Evolutionary conservation across 2,888 invertebrate species (phyloP).

Genomic region (Sthenelais limicola): DNA sequence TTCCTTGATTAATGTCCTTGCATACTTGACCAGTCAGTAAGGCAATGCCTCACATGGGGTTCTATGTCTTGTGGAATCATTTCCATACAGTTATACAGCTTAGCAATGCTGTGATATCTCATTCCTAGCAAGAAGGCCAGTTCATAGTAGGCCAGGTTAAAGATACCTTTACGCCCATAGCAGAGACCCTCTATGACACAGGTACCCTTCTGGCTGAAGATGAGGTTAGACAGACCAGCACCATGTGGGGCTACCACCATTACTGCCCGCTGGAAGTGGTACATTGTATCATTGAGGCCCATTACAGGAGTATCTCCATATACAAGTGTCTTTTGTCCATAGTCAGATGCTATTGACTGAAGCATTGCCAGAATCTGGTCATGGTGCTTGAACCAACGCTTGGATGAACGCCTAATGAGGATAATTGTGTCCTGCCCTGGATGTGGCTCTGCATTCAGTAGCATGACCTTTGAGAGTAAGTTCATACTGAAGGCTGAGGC

Average conservation of each 20-base stretch:
- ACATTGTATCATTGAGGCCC: not conserved
- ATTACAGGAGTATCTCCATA: not conserved
- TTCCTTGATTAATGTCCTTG: too few relatives aligned
- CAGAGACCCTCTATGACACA: constrained; percentile 26
- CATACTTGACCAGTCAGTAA: too few relatives aligned
- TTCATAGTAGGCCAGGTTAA: too few relatives aligned
- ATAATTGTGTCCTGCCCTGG: constrained; percentile 7
- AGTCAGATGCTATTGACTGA: not conserved
- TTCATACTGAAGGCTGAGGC: not conserved
- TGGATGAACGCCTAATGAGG: constrained; percentile 19
- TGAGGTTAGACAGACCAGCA: constrained; percentile 17
- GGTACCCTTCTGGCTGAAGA: constrained; percentile 18
- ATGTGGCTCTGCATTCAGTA: not conserved
- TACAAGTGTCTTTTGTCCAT: not conserved
- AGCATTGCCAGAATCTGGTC: not conserved
- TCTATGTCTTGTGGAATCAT: too few relatives aligned
- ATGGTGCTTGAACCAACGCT: constrained; percentile 14
- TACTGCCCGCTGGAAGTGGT: not conserved
- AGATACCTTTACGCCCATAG: not conserved
- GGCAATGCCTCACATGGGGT: too few relatives aligned
- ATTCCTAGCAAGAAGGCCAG: too few relatives aligned
- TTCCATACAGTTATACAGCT: too few relatives aligned
- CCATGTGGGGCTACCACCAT: constrained; percentile 26
- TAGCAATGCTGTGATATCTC: too few relatives aligned
- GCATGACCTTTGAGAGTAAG: not conserved